These are phyloP conservation scores for Heterotilapia buettikoferi DNA, from an alignment of 2,113 vertebrate species.

Conservation along the genomic window DNA sequence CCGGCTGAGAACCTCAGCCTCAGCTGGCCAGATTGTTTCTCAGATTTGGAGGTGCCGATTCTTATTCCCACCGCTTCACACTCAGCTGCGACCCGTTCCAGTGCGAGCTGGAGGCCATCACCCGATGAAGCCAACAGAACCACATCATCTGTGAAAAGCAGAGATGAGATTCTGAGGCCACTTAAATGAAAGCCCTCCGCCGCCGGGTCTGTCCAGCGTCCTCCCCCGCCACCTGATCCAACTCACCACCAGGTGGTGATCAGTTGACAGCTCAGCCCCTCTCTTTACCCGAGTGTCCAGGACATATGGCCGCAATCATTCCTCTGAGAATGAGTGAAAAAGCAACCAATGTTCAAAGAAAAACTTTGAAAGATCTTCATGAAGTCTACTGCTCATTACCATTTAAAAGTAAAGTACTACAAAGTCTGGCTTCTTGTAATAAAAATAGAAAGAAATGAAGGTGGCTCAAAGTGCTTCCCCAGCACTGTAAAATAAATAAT, in stretches of 20 bases:
- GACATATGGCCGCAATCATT: background rate
- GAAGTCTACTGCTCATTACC: background rate
- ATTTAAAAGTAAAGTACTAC: background rate
- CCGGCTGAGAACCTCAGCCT: background rate
- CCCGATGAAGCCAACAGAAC: background rate
- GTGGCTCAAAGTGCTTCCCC: background rate
- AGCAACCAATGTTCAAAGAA: background rate
- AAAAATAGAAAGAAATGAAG: background rate
- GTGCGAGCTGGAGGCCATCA: background rate
- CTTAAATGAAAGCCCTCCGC: background rate
- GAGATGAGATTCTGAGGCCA: background rate
- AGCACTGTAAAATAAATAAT: background rate
- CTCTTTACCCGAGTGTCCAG: background rate
- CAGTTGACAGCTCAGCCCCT: background rate
- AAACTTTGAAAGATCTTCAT: background rate
- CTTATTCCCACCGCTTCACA: background rate
- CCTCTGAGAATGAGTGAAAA: background rate
- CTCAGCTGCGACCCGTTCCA: background rate
- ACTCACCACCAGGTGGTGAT: background rate
- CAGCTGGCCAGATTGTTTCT: background rate
- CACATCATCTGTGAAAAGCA: background rate
- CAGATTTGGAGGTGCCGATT: background rate
- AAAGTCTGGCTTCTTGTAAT: background rate
- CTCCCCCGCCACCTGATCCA: background rate
- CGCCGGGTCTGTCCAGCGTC: background rate